Evolutionary conservation across 1,140 invertebrate species (phyloP).

Genomic region (Drosophila pandora): DNA sequence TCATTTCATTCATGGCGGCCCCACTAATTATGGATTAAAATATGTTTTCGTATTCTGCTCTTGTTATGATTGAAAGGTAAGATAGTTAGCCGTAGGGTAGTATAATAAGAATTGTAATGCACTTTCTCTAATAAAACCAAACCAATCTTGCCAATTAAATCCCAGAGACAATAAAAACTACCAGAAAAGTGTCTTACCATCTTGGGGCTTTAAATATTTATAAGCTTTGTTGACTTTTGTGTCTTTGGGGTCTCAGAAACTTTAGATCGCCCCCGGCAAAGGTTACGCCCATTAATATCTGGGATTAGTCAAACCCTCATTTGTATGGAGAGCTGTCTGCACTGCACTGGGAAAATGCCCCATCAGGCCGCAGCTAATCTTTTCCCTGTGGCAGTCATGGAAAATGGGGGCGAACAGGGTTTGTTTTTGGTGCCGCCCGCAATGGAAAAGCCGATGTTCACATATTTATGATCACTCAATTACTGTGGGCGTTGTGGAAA

Average conservation of each 20-base stretch:
- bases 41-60: too few species aligned
- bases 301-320: constrained; percentile 15
- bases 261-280: constrained; percentile 8
- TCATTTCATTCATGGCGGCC: not conserved
- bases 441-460: constrained; percentile 34
- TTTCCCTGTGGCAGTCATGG: constrained; percentile 14
- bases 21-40: not conserved
- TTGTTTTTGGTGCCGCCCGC: not conserved
- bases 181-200: constrained; percentile 6
- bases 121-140: not conserved
- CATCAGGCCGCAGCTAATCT: constrained; percentile 50
- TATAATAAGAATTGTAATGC: not conserved
- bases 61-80: too few species aligned
- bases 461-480: constrained; percentile 78
- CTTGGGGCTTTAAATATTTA: constrained; percentile 8
- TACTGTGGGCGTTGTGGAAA: constrained; percentile 18
- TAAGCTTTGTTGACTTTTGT: constrained; percentile 24
- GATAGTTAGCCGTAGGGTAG: too few species aligned
- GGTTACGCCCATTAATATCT: constrained; percentile 27
- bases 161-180: constrained; percentile 18
- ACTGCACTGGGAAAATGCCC: not conserved
- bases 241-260: constrained; percentile 5
- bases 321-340: constrained; percentile 10
- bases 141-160: not conserved
- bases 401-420: constrained; percentile 18